phyloP scores from a whole-genome alignment of 2,113 vertebrate species.

The Semnornis frantzii region DNA sequence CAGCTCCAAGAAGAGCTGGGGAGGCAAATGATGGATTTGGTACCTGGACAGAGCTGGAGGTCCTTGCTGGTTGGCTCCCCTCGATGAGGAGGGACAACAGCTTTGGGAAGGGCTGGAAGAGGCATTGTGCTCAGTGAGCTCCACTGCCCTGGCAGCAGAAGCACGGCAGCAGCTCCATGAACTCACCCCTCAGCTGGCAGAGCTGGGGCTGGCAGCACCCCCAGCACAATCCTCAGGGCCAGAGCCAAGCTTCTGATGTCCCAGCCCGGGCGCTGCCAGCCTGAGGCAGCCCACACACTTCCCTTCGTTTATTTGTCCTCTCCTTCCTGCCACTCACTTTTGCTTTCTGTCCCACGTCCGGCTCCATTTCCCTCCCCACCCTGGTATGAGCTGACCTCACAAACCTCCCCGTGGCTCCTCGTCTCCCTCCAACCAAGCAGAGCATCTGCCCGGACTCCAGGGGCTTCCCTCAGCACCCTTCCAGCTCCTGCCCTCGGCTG shows the following conservation, averaged over 20 bases:
- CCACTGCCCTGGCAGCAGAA: not conserved
- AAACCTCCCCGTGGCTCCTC: not conserved
- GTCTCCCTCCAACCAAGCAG: not conserved
- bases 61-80: not conserved
- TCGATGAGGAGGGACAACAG: fast-evolving
- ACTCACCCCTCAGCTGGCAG: fast-evolving
- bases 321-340: not conserved
- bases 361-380: not conserved
- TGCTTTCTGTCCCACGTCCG: not conserved
- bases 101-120: not conserved
- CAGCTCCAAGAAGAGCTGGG: not conserved
- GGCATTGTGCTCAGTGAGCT: not conserved
- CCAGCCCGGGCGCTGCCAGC: not conserved
- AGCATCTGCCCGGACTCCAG: not conserved
- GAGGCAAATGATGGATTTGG: not conserved
- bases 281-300: not conserved
- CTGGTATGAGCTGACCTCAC: not conserved
- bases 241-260: constrained; percentile 15
- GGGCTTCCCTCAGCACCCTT: not conserved
- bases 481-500: not conserved
- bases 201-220: not conserved
- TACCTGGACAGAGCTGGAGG: not conserved
- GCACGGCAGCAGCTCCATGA: not conserved
- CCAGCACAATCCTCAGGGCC: not conserved
- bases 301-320: constrained; percentile 3